Evolutionary conservation across 2,797 vertebrate species (phyloP).

Genomic region (Eulemur albifrons): DNA sequence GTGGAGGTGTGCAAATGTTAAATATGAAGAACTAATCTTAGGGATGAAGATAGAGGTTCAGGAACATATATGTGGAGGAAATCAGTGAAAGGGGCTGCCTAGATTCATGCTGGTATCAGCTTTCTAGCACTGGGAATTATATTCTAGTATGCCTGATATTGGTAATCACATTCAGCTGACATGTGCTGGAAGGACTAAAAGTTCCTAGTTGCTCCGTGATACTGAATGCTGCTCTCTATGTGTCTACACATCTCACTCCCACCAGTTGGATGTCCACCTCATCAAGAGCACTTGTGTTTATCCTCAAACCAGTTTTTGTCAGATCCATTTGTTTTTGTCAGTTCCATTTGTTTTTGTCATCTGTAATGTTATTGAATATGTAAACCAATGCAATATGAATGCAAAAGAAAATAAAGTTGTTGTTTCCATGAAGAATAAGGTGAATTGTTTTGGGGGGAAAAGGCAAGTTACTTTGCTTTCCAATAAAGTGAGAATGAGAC

Average conservation of each 20-base stretch:
- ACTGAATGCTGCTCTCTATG: background rate
- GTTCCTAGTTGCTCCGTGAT: background rate
- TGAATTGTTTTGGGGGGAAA: background rate
- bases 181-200: background rate
- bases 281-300: background rate
- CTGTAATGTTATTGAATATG: background rate
- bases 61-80: background rate
- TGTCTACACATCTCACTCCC: background rate
- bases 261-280: background rate
- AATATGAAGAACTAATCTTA: background rate
- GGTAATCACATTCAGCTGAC: background rate
- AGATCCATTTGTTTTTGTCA: background rate
- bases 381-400: background rate
- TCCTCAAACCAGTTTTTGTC: background rate
- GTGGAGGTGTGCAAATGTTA: background rate
- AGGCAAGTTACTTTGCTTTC: conserved; percentile 28
- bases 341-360: conserved; percentile 11
- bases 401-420: conserved; percentile 20
- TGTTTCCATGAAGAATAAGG: conserved; percentile 12
- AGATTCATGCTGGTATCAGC: background rate
- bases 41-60: background rate
- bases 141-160: background rate
- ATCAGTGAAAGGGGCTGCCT: background rate
- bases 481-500: background rate
- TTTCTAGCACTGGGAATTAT: background rate